These are phyloP conservation scores for Carettochelys insculpta DNA, from an alignment of 2,113 vertebrate genomes.

Conservation along the genomic window DNA sequence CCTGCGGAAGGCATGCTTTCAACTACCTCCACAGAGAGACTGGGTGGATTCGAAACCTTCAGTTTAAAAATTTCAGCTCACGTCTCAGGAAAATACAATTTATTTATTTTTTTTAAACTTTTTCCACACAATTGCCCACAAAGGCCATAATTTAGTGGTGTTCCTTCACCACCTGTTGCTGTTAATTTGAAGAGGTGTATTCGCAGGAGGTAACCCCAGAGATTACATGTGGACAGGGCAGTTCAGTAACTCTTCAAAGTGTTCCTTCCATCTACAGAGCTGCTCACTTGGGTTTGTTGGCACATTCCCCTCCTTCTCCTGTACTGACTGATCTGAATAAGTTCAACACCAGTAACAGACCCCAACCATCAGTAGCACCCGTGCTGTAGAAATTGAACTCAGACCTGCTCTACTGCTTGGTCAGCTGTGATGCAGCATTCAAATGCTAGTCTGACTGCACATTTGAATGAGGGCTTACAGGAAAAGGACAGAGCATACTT, in stretches of 20 bases:
- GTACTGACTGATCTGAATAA: no score
- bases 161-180: no score
- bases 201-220: no score
- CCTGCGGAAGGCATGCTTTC: not conserved
- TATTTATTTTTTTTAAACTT: not conserved
- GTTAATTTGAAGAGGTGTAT: no score
- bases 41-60: not conserved
- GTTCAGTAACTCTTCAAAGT: no score
- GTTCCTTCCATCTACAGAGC: no score
- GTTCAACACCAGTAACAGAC: not conserved
- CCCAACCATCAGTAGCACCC: not conserved
- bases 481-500: not conserved
- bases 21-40: not conserved
- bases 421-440: not conserved
- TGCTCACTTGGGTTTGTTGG: no score
- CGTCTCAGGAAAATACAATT: not conserved
- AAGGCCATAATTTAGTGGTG: not conserved
- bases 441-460: no score
- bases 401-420: not conserved
- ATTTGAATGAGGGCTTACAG: not conserved
- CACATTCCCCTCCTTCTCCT: no score
- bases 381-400: not conserved
- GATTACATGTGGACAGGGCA: no score
- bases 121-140: not conserved
- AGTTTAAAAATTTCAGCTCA: not conserved